A percentile compares a stretch with the other conserved stretches of the same genome.
These are phyloP conservation scores for Cirrhinus molitorella DNA, from an alignment of 2,797 vertebrate species.

Conservation along the genomic window DNA sequence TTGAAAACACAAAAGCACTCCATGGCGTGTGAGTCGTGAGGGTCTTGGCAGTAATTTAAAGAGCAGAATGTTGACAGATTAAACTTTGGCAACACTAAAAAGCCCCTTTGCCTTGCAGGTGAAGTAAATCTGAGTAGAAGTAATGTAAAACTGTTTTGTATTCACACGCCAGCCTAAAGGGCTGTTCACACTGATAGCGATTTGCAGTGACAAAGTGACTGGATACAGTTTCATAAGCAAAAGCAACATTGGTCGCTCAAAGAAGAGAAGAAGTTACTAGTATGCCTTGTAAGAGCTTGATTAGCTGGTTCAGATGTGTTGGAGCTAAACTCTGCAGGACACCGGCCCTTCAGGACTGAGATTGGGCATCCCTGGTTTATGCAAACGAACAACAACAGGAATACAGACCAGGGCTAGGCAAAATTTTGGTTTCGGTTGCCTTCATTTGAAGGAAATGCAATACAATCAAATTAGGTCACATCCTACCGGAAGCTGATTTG, in stretches of 20 bases:
- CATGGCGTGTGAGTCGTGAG: constrained; percentile 44
- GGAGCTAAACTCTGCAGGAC: too few relatives aligned
- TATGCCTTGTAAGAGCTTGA: too few relatives aligned
- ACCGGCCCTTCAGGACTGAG: too few relatives aligned
- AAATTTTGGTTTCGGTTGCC: not conserved
- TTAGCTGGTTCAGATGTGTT: too few relatives aligned
- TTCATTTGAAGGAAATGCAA: not conserved
- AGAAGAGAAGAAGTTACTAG: not conserved
- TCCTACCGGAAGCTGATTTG: not conserved
- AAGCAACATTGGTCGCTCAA: not conserved
- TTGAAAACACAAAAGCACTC: constrained; percentile 47
- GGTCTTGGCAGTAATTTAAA: constrained; percentile 65
- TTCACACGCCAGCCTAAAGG: not conserved
- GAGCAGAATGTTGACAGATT: constrained; percentile 38
- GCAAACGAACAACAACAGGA: not conserved
- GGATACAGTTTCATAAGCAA: not conserved
- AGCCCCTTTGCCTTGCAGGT: constrained; percentile 66
- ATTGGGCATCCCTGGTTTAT: not conserved
- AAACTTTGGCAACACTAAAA: constrained; percentile 79
- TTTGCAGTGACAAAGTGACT: not conserved
- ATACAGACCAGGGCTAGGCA: not conserved
- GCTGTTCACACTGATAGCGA: constrained; percentile 9
- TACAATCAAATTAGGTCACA: not conserved
- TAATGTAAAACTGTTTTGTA: constrained; percentile 39
- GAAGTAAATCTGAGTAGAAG: constrained; percentile 59